These are phyloP conservation scores for Bombyx mori DNA, from an alignment of 1,140 invertebrate species.

Conservation along the genomic window DNA sequence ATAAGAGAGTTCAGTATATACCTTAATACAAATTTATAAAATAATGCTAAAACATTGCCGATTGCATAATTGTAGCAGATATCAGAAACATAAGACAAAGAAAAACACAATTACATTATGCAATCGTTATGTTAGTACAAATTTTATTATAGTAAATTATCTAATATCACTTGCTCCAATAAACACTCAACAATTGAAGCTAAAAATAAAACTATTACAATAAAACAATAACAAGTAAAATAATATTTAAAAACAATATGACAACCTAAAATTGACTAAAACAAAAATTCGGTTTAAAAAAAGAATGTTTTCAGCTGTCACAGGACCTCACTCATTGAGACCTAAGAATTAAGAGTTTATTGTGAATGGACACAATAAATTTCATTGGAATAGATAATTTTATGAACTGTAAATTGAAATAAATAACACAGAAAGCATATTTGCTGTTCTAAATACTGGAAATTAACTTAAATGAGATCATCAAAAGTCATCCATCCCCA, in stretches of 20 bases:
- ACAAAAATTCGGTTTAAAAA: slow-evolving; percentile 40
- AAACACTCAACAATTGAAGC: slow-evolving; percentile 36
- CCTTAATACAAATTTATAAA: too few relatives aligned
- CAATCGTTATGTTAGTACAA: slow-evolving; percentile 7
- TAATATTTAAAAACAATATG: slow-evolving; percentile 45
- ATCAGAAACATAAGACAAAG: too few relatives aligned
- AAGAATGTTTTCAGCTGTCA: slow-evolving; percentile 6
- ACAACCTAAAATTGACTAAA: slow-evolving; percentile 51
- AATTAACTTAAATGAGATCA: slow-evolving; percentile 14
- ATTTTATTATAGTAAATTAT: slow-evolving; percentile 39
- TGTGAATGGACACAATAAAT: too few relatives aligned
- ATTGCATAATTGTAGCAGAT: too few relatives aligned
- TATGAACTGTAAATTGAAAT: slow-evolving; percentile 11
- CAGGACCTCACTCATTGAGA: neutral
- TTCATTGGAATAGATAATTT: neutral
- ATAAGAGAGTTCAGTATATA: too few relatives aligned
- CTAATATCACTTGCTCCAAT: slow-evolving; percentile 62
- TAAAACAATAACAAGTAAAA: slow-evolving; percentile 59
- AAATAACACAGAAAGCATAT: slow-evolving; percentile 19
- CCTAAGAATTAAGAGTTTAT: neutral
- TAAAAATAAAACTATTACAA: slow-evolving; percentile 62
- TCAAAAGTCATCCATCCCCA: too few relatives aligned
- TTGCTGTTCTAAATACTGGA: slow-evolving; percentile 28
- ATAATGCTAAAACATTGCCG: too few relatives aligned
- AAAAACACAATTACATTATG: too few relatives aligned